Conservation (phyloP, 2,113 vertebrate species). For the Periophthalmus modestus region DNA sequence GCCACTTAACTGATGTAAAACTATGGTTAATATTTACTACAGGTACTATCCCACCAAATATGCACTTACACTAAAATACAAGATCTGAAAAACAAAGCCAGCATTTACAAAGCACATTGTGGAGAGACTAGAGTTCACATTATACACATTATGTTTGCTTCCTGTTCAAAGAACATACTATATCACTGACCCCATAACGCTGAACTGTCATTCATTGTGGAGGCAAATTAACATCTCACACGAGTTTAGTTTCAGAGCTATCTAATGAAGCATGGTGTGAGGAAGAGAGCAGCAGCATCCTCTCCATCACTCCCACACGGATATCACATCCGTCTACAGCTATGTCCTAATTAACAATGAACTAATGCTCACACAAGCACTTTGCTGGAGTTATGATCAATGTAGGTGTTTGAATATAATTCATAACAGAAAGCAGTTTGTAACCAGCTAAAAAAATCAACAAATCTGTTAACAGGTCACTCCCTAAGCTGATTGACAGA, state of each 20-base stretch:
- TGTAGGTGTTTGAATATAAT: neutral
- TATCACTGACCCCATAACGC: constrained; percentile 2
- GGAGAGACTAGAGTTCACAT: neutral
- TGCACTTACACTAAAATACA: too few species aligned
- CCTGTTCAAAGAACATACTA: neutral
- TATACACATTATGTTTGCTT: neutral
- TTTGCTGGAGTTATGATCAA: neutral
- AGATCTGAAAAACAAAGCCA: too few species aligned
- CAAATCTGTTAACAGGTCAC: too few species aligned
- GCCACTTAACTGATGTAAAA: too few species aligned
- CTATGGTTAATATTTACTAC: too few species aligned
- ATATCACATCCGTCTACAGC: constrained; percentile 12
- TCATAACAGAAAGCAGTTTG: too few species aligned
- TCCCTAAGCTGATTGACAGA: too few species aligned
- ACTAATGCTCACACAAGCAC: neutral
- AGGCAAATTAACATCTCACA: constrained; percentile 13
- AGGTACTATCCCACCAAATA: too few species aligned
- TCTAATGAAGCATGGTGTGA: constrained; percentile 25
- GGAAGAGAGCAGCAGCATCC: constrained; percentile 18
- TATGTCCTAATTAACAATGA: too few species aligned
- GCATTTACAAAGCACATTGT: neutral
- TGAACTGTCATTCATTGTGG: neutral
- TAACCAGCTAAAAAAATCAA: too few species aligned
- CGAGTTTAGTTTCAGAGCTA: neutral
- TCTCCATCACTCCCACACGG: neutral